Evolutionary conservation across 2,797 vertebrate species (phyloP), one percentile per base, ranked within the genome.

Genomic region (Tiaroga cobitis): DNA sequence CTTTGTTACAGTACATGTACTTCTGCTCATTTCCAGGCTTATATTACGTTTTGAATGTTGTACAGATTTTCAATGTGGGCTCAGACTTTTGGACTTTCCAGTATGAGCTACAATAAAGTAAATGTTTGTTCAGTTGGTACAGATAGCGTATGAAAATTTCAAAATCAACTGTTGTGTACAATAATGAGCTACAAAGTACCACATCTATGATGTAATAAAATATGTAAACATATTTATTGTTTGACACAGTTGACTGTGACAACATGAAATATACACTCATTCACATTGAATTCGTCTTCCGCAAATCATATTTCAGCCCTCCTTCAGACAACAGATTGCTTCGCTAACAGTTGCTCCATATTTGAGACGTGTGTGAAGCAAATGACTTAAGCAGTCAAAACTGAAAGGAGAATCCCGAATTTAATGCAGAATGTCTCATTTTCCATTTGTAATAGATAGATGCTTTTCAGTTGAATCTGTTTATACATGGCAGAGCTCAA

Each of bases 191-290:
- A 93, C 93, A 93, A 93, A 95, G 92, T 91, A 94, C 93, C 91
- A 93, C 90, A 90, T 92, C 89, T 93, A 94, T 91, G 90, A 92
- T 93, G 91, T 93, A 92, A 89, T 92, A 93, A 94, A 94, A 93
- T 93, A 93, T 95, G 95, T 95, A 95, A 96, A 95, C 94, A 93
- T 93, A 92, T 93, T 93, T 91, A 92, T 91, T 92, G 93, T 93
- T 93, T 94, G 93, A 95, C 94, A 94, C 93, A 94, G 94, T 91
- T 86, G 89, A 93, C 91, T 92, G 91, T 93, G 93, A 94, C 87
- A 93, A 94, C 91, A 92, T 90, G 90, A 89, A 92, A 92, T 89
- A 89, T 90, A 91, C 89, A 92, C 89, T 89, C 89, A 51, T 90
- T 91, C 91, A 91, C 90, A 89, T 87, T 88, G 80, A 86, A 89